These are phyloP conservation scores for Megastigmus dorsalis DNA, from an alignment of 2,888 invertebrate species.

Conservation along the genomic window DNA sequence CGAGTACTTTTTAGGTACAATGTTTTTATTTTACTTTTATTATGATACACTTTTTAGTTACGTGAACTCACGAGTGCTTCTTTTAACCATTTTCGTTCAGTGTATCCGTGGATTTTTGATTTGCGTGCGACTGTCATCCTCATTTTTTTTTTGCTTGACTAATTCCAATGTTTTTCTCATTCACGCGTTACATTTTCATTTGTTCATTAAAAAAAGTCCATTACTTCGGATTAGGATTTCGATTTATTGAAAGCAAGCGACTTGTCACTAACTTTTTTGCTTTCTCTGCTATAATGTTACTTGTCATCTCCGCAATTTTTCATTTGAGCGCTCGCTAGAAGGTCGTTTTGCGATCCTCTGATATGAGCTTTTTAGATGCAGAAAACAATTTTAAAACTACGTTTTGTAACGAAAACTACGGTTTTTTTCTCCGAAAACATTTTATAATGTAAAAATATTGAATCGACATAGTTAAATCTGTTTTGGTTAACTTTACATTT, in stretches of 20 bases:
- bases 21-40: slow-evolving; percentile 17
- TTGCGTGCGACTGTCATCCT: slow-evolving; percentile 32
- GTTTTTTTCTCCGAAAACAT: no score
- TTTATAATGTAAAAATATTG: no score
- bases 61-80: slow-evolving; percentile 34
- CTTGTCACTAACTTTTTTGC: not conserved
- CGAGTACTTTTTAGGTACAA: not conserved
- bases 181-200: slow-evolving; percentile 55
- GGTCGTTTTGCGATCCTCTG: no score
- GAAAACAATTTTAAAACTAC: no score
- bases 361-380: no score
- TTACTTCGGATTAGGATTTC: not conserved
- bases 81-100: slow-evolving; percentile 33
- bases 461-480: no score
- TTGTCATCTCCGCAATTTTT: no score
- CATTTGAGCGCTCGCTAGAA: no score
- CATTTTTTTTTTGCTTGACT: slow-evolving; percentile 48
- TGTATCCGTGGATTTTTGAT: slow-evolving; percentile 46
- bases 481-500: no score
- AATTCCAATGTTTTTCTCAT: slow-evolving; percentile 31
- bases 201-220: not conserved
- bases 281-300: no score
- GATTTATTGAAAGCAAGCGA: not conserved
- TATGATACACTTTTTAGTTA: slow-evolving; percentile 27
- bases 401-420: no score